These are phyloP conservation scores for Callopanchax toddi DNA, from an alignment of 2,113 vertebrate genomes.

Conservation along the genomic window DNA sequence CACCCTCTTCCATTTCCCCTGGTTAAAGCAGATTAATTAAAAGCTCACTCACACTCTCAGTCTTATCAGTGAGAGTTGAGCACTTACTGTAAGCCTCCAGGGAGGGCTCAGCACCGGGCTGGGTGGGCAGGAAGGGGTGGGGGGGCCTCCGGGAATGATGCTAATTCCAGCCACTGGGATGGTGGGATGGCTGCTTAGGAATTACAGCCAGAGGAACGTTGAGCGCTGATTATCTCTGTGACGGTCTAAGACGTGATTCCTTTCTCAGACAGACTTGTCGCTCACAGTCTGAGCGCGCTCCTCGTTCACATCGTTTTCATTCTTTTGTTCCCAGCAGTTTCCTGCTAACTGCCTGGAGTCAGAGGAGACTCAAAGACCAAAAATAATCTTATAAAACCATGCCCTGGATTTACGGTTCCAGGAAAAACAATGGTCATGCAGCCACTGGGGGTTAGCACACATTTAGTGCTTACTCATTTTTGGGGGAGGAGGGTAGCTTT, in stretches of 20 bases:
- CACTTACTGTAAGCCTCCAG: conserved; percentile 67
- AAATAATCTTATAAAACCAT: conserved; percentile 27
- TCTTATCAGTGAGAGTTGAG: conserved; percentile 66
- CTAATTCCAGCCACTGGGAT: conserved; percentile 62
- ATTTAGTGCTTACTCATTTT: too few relatives aligned
- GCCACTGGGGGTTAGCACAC: too few relatives aligned
- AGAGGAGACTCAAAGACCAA: background rate
- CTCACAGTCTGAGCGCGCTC: conserved; percentile 28
- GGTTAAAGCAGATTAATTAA: conserved; percentile 75
- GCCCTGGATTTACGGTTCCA: too few relatives aligned
- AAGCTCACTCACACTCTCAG: conserved; percentile 50
- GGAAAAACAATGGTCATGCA: too few relatives aligned
- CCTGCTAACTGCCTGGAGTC: background rate
- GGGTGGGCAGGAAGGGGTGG: conserved; percentile 26
- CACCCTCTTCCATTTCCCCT: conserved; percentile 8
- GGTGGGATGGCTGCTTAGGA: conserved; percentile 41
- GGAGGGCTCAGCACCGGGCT: conserved; percentile 38
- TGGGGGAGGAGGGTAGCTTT: too few relatives aligned
- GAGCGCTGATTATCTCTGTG: conserved; percentile 46
- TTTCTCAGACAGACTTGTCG: conserved; percentile 32
- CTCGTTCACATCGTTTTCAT: conserved; percentile 6
- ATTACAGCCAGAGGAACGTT: conserved; percentile 26
- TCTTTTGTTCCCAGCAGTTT: background rate
- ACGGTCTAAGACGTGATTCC: conserved; percentile 37
- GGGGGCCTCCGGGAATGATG: conserved; percentile 49